Base-by-base conservation (phyloP, 2,113 vertebrate genomes). In the Campylomormyrus numenius region DNA sequence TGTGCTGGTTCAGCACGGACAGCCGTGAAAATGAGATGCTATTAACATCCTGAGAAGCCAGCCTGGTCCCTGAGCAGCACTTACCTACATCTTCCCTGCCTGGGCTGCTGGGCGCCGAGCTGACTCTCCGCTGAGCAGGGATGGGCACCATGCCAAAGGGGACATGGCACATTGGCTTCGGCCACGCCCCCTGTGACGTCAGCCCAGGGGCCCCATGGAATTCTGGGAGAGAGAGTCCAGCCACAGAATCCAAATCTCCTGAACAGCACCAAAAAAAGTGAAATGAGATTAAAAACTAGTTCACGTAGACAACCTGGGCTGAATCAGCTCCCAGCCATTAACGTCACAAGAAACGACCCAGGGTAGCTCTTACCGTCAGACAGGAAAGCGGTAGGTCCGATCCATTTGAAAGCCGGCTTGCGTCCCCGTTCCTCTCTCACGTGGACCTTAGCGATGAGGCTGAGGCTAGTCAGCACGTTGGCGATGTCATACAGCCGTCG, bases 401-500 rank as follows among this genome's bases (percentile, higher is more conserved):
- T 97, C 98, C 97, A 97, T 84, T 97, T 97, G 94, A 99, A 98
- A 85, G 97, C 98, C 0, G 98, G 97, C 83, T 98, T 99, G 10
- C 97, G 96, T 85, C 97, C 97, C 80, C 96, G 94, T 77, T 98
- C 97, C 92, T 98, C 97, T 0, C 96, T 96, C 0, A 99, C 97
- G 0, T 97, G 96, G 48, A 98, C 96, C 94, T 99, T 98, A 94
- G 97, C 97, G 88, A 99, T 99, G 90, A 98, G 96, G 85, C 90
- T 92, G 90, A 99, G 93, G 94, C 98, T 98, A 91, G 97, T 98
- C 94, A 98, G 94, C 52, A 99, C 97, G 0, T 99, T 99, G 87
- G 98, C 98, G 0, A 99, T 99, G 92, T 99, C 98, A 74, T 99
- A 99, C 6, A 99, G 93, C 46, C 98, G 96, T 39, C 98, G 96